phyloP scores from a whole-genome alignment of 2,888 invertebrate genomes.

The Tanaodytes sp. region DNA sequence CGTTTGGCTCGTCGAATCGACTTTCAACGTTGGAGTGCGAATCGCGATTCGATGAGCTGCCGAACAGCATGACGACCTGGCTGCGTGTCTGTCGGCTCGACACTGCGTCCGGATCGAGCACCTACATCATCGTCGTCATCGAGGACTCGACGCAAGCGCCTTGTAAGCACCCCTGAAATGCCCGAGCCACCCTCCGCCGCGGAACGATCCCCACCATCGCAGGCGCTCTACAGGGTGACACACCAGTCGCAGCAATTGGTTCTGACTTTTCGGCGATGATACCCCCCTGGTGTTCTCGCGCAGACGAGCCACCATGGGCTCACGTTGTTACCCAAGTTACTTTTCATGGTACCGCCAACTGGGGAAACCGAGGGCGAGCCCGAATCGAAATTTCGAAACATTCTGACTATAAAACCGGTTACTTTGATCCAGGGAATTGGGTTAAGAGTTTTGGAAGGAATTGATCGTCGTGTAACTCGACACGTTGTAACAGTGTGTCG shows the following conservation, averaged over 20 bases:
- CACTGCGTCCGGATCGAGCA: slow-evolving; percentile 71
- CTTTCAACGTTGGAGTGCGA: slow-evolving; percentile 3
- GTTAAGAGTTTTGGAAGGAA: too few relatives aligned
- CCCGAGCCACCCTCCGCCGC: slow-evolving; percentile 48
- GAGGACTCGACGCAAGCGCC: slow-evolving; percentile 71
- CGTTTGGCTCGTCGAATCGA: too few relatives aligned
- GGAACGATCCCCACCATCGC: slow-evolving; percentile 36
- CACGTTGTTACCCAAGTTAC: too few relatives aligned
- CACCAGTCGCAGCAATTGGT: slow-evolving; percentile 41
- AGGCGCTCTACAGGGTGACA: slow-evolving; percentile 38
- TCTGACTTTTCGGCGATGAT: slow-evolving; percentile 42
- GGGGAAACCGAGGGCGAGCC: too few relatives aligned
- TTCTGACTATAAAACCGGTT: too few relatives aligned
- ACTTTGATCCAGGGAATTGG: too few relatives aligned
- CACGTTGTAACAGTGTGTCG: too few relatives aligned
- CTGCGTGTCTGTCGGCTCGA: slow-evolving; percentile 56
- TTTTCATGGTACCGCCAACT: too few relatives aligned
- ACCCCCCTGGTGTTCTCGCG: slow-evolving; percentile 11
- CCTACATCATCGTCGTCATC: slow-evolving; percentile 67
- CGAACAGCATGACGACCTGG: slow-evolving; percentile 41
- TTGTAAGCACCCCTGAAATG: slow-evolving; percentile 58
- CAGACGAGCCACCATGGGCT: too few relatives aligned
- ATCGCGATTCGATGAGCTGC: slow-evolving; percentile 4
- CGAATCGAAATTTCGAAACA: too few relatives aligned
- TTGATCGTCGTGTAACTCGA: too few relatives aligned